Percentiles rank a stretch among this genome's conserved stretches.
Conservation (phyloP, 2,797 vertebrate species). For the Pachyuromys duprasi region DNA sequence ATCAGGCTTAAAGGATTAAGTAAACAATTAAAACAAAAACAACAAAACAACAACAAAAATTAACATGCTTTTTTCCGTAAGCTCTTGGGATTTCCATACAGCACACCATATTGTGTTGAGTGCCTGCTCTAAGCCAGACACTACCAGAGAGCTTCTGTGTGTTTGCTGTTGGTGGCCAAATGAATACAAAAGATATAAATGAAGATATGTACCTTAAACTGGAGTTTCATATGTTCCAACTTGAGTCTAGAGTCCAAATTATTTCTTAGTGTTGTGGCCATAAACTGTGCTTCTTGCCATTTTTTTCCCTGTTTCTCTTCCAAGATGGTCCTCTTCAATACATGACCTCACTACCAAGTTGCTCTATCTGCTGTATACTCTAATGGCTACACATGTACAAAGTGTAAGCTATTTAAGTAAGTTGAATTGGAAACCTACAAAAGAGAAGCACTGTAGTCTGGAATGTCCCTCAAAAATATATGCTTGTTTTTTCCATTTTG, state of each 20-base stretch:
- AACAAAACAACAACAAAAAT: neutral
- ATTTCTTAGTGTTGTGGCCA: neutral
- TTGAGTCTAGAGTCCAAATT: neutral
- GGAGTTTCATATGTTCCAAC: neutral
- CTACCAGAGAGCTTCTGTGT: neutral
- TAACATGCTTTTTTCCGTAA: neutral
- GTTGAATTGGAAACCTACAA: conserved; percentile 39
- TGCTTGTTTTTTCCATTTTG: neutral
- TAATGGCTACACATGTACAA: conserved; percentile 19
- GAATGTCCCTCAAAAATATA: conserved; percentile 27
- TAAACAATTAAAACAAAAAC: neutral
- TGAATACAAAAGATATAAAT: conserved; percentile 26
- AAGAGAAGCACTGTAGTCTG: neutral
- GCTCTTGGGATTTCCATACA: conserved; percentile 8
- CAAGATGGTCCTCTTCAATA: conserved; percentile 34
- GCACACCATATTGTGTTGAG: neutral
- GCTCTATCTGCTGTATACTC: neutral
- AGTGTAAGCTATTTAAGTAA: conserved; percentile 26
- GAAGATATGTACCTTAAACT: neutral
- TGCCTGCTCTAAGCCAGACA: neutral
- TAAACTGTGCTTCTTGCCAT: neutral
- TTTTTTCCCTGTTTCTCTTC: neutral
- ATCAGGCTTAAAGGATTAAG: neutral
- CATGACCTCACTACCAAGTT: conserved; percentile 17
- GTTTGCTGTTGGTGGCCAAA: neutral